Conservation (phyloP, 2,888 invertebrate genomes). For the Oligia fasciuncula region DNA sequence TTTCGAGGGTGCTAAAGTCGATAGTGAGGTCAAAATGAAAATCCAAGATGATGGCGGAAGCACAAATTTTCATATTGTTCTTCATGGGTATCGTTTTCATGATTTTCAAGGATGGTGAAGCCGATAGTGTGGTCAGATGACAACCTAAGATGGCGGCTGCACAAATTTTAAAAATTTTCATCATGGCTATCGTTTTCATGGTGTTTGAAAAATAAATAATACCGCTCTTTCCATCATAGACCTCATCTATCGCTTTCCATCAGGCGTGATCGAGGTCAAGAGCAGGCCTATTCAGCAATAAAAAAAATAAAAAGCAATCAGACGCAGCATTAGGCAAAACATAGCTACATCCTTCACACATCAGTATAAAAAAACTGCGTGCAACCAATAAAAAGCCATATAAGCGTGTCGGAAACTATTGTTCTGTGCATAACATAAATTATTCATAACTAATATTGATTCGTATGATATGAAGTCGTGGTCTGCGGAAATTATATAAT, state of each 20-base stretch:
- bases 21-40: no score
- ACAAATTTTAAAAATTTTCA: no score
- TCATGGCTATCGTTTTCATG: no score
- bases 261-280: not conserved
- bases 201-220: not conserved
- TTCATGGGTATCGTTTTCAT: no score
- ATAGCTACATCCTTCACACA: not conserved
- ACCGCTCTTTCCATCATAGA: not conserved
- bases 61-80: no score
- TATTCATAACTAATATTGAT: conserved; percentile 70
- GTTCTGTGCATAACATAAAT: conserved; percentile 65
- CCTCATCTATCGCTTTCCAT: not conserved
- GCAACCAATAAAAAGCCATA: conserved; percentile 37
- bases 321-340: not conserved
- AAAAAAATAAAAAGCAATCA: not conserved
- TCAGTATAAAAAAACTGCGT: conserved; percentile 21
- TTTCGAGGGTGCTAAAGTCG: no score
- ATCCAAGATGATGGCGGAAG: no score
- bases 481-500: conserved; percentile 8
- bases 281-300: not conserved
- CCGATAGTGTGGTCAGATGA: no score
- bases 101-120: no score
- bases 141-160: no score
- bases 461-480: conserved; percentile 34
- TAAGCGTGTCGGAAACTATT: conserved; percentile 61